Evolutionary conservation across 1,140 invertebrate genomes (phyloP).

Genomic region (Cydia strobilella): DNA sequence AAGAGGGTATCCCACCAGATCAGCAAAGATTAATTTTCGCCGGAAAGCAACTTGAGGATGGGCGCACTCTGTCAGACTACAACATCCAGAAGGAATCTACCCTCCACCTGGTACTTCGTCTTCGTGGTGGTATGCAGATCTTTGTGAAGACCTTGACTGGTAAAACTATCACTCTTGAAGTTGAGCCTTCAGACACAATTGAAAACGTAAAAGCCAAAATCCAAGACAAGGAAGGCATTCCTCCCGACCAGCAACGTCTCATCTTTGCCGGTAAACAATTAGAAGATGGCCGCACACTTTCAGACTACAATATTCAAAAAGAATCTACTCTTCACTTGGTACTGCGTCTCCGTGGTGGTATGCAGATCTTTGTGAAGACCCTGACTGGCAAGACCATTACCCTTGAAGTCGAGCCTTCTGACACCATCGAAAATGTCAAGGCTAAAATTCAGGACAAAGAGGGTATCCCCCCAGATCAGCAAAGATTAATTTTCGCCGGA

Average conservation of each 20-base stretch:
- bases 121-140: slow-evolving; percentile 25
- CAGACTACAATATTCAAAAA: slow-evolving; percentile 15
- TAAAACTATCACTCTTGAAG: slow-evolving; percentile 1
- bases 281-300: slow-evolving; percentile 9
- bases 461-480: slow-evolving; percentile 16
- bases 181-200: slow-evolving; percentile 16
- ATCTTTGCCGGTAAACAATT: slow-evolving; percentile 9
- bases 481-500: not conserved
- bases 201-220: slow-evolving; percentile 25
- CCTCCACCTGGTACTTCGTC: slow-evolving; percentile 11
- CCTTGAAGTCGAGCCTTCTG: not conserved
- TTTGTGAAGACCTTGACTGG: slow-evolving; percentile 19
- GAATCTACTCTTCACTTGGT: slow-evolving; percentile 23
- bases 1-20: slow-evolving; percentile 4
- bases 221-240: slow-evolving; percentile 18
- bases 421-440: slow-evolving; percentile 6
- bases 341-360: slow-evolving; percentile 13
- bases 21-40: not conserved
- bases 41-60: slow-evolving; percentile 8
- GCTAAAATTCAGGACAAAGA: slow-evolving; percentile 20
- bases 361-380: slow-evolving; percentile 23
- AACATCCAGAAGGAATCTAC: slow-evolving; percentile 22
- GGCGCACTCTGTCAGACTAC: slow-evolving; percentile 3
- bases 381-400: slow-evolving; percentile 18
- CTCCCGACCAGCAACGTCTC: slow-evolving; percentile 1